A percentile compares a stretch with the other conserved stretches of the same genome.
Evolutionary conservation across 2,797 vertebrate genomes (phyloP).

Genomic region (Eospalax fontanierii): DNA sequence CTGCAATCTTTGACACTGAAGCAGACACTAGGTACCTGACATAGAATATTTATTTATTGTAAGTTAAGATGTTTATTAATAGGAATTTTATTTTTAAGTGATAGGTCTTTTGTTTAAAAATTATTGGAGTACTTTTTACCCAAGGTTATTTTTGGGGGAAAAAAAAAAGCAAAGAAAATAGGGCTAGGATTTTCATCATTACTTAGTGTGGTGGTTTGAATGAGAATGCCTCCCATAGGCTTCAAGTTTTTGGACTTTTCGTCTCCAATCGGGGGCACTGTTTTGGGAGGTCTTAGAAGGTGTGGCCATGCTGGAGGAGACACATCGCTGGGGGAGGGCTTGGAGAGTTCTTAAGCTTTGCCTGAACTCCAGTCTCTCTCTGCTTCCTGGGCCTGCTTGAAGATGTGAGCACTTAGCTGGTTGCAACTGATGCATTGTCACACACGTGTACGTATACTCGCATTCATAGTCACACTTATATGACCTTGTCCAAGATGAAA

Average conservation of each 20-base stretch:
- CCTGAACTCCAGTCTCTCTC: no score
- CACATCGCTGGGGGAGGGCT: no score
- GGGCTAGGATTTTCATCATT: background rate
- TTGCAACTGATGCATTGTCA: background rate
- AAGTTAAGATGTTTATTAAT: background rate
- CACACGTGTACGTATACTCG: background rate
- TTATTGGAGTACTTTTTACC: background rate
- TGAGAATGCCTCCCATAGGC: no score
- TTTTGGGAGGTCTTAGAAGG: no score
- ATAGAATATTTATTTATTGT: background rate
- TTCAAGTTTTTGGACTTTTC: no score
- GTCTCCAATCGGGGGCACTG: no score
- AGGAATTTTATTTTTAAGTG: conserved; percentile 52
- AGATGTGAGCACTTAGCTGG: no score
- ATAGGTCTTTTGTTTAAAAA: background rate
- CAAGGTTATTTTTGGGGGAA: background rate
- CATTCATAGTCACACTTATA: background rate
- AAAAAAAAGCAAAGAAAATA: background rate
- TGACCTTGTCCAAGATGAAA: background rate
- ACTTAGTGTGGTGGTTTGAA: no score
- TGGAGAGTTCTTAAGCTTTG: no score
- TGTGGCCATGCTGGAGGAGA: no score
- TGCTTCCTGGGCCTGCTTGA: no score
- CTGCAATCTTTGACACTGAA: background rate
- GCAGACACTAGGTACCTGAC: background rate